Evolutionary conservation across 2,888 invertebrate species (phyloP), one percentile per base, ranked within the genome.

Genomic region (Noctua pronuba): DNA sequence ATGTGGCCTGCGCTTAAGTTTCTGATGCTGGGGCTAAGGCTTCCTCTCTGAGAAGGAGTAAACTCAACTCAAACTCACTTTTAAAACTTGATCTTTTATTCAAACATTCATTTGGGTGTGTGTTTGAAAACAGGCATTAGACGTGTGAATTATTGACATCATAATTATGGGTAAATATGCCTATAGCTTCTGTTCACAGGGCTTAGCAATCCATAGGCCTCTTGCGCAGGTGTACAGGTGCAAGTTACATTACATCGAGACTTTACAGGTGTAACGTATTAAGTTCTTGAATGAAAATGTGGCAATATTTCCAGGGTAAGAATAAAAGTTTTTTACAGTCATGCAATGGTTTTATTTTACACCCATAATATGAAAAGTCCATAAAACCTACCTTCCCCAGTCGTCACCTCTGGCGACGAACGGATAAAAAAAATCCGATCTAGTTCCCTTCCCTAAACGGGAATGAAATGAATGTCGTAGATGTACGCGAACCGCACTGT

Each of bases 341-440:
- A 35, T 31, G 2, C 21, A 1, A 21, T 86, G 21, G 74, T 84
- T 84, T 84, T 79, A 86, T 86, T 83, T 85, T 38, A 16, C 3
- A 66, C 38, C 41, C 58, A 1, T 7, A 58, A 2, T 28, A 18
- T n/a, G n/a, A n/a, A 18, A 58, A 18, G 28, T 58, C 58, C 28
- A 18, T 16, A 18, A 64, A 21, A 64, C 38, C 64, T 35, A 35
- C 31, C 38, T 64, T 7, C 38, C 38, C 38, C 35, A 35, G 38
- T 38, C 38, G 7, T 38, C 7, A 38, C 38, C 38, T 7, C 38
- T 1, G 38, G 38, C 38, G 38, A 38, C 38, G 7, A 38, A 38
- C 38, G 0, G 38, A 38, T 38, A 38, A 38, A 38, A 38, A 7
- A 38, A 38, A 38, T 38, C 38, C 7, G 38, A 38, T 1, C 38